phyloP scores from a whole-genome alignment of 2,888 invertebrate genomes.

The Nemotelus pantherinus region DNA sequence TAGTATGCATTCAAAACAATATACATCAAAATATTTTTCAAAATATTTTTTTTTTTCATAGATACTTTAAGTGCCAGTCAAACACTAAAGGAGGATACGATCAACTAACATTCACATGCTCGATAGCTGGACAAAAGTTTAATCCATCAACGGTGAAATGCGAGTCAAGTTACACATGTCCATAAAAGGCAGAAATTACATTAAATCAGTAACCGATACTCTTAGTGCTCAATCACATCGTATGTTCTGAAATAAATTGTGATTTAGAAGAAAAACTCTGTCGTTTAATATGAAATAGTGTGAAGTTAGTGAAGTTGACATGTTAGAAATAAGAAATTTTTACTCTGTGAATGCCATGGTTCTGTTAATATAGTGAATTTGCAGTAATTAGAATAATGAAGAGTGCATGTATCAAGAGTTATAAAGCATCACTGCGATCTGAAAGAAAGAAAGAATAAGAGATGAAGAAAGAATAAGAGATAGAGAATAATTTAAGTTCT shows the following conservation, averaged over 20 bases:
- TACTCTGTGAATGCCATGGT: no score
- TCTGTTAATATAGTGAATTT: no score
- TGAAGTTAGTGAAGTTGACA: not conserved
- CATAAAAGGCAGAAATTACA: not conserved
- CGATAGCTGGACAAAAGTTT: not conserved
- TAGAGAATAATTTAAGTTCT: no score
- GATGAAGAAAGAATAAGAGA: no score
- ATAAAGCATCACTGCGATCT: no score
- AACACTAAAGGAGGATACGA: not conserved
- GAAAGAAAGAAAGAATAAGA: no score
- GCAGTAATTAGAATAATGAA: no score
- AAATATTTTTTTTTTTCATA: not conserved
- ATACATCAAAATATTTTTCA: no score
- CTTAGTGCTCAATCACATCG: not conserved
- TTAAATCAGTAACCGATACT: not conserved
- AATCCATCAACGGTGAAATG: not conserved
- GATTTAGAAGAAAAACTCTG: not conserved
- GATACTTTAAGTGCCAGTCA: conserved; percentile 3
- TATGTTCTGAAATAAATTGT: not conserved
- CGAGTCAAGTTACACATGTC: not conserved
- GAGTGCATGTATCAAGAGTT: no score
- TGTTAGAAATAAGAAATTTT: not conserved
- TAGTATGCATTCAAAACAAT: no score
- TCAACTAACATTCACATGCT: not conserved
- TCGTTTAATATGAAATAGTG: not conserved